These are phyloP conservation scores for Mormyrus iriodes DNA, from an alignment of 2,113 vertebrate species.

Conservation along the genomic window DNA sequence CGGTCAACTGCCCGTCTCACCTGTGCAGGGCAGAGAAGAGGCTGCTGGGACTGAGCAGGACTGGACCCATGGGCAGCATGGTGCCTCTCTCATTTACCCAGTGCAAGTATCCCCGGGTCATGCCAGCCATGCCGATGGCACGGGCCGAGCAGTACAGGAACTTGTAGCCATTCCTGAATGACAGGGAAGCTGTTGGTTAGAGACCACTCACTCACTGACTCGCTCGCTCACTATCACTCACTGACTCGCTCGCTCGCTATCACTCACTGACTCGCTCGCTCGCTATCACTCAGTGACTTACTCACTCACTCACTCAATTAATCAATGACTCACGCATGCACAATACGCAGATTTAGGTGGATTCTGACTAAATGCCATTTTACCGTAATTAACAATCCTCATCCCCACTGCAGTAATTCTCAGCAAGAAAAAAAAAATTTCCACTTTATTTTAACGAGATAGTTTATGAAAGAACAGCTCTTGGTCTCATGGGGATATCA, in stretches of 20 bases:
- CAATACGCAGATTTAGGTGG: background rate
- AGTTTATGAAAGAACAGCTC: background rate
- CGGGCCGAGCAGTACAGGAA: constrained; percentile 94
- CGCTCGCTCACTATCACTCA: too few relatives aligned
- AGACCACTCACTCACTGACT: background rate
- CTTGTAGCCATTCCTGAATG: constrained; percentile 86
- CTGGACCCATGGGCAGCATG: constrained; percentile 85
- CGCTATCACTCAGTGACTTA: background rate
- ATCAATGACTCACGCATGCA: background rate
- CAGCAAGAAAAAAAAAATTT: background rate
- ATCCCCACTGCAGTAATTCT: background rate
- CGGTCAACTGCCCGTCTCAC: constrained; percentile 45
- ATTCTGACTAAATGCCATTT: background rate
- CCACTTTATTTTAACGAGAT: background rate
- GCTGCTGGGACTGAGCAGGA: constrained; percentile 91
- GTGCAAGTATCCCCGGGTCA: constrained; percentile 92
- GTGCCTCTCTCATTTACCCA: constrained; percentile 96
- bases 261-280: too few relatives aligned
- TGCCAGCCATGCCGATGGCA: constrained; percentile 94
- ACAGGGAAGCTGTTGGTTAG: background rate
- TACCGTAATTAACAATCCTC: background rate
- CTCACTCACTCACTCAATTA: background rate
- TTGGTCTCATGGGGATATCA: background rate
- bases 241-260: too few relatives aligned
- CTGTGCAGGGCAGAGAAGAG: constrained; percentile 94